Conservation (phyloP, 2,113 vertebrate genomes). For the Lagenorhynchus albirostris region DNA sequence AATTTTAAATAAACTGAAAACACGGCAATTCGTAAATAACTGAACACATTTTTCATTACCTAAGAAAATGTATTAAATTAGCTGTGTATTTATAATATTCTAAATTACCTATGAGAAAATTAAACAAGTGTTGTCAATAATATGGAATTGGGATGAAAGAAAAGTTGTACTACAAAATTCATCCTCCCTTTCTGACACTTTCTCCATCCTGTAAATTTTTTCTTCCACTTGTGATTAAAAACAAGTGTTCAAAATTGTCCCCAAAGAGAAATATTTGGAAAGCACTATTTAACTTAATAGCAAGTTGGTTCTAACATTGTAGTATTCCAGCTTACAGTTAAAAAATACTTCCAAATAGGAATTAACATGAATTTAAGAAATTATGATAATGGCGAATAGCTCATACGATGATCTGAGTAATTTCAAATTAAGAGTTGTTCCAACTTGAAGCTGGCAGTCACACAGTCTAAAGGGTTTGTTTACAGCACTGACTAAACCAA, state of each 20-base stretch:
- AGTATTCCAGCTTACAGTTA: not conserved
- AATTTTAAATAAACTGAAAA: not conserved
- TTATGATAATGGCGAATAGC: not conserved
- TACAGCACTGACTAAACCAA: conserved; percentile 42
- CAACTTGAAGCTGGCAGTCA: conserved; percentile 45
- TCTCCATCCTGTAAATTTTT: not conserved
- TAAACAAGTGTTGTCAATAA: not conserved
- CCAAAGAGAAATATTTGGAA: not conserved
- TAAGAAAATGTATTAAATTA: conserved; percentile 1
- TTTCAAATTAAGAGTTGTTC: conserved; percentile 47
- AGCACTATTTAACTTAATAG: not conserved
- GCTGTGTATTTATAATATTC: not conserved
- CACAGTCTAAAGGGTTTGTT: conserved; percentile 54
- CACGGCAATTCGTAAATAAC: not conserved
- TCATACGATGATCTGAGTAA: conserved; percentile 26
- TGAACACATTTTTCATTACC: not conserved
- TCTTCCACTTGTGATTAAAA: conserved; percentile 36
- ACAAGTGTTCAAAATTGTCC: not conserved
- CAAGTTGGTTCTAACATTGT: not conserved
- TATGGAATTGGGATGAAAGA: not conserved
- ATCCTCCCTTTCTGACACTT: not conserved
- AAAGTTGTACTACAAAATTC: not conserved
- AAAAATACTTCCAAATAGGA: not conserved
- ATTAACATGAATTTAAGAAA: not conserved
- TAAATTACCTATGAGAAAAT: conserved; percentile 28